Conservation (phyloP, 2,888 invertebrate genomes). For the Frankliniella intonsa region DNA sequence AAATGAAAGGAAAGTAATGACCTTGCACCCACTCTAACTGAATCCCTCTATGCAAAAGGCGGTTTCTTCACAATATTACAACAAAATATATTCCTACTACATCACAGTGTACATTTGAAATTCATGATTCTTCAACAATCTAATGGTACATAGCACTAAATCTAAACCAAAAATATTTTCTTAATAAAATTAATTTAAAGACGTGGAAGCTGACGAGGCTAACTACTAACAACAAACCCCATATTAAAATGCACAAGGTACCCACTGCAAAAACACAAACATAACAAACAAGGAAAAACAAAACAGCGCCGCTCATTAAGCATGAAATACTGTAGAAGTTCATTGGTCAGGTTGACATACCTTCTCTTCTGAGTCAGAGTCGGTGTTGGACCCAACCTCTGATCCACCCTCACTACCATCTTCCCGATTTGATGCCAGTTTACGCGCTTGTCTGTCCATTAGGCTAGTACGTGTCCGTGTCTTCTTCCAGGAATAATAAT, state of each 20-base stretch:
- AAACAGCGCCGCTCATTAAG: not conserved
- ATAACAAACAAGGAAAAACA: conserved; percentile 27
- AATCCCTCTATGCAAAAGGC: not conserved
- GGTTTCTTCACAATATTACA: not conserved
- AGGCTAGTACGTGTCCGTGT: conserved; percentile 85
- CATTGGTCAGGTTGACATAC: conserved; percentile 52
- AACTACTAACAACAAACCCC: not conserved
- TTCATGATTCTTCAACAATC: too few species aligned
- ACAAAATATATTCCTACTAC: not conserved
- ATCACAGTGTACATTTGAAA: not conserved
- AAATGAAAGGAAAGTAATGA: not conserved
- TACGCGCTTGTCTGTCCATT: conserved; percentile 81
- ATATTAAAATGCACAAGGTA: conserved; percentile 27
- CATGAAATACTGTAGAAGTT: not conserved
- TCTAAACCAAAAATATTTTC: too few species aligned
- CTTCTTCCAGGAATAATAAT: conserved; percentile 99
- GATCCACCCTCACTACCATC: conserved; percentile 66
- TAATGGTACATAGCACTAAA: too few species aligned
- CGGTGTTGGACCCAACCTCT: conserved; percentile 78
- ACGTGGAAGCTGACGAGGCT: conserved; percentile 4
- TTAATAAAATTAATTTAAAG: not conserved
- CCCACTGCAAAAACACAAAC: conserved; percentile 37
- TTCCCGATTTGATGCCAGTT: conserved; percentile 63
- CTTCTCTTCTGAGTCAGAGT: conserved; percentile 87
- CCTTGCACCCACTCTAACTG: not conserved